These are phyloP conservation scores for Paraescarpia echinospica DNA, from an alignment of 1,140 invertebrate genomes.

Conservation along the genomic window DNA sequence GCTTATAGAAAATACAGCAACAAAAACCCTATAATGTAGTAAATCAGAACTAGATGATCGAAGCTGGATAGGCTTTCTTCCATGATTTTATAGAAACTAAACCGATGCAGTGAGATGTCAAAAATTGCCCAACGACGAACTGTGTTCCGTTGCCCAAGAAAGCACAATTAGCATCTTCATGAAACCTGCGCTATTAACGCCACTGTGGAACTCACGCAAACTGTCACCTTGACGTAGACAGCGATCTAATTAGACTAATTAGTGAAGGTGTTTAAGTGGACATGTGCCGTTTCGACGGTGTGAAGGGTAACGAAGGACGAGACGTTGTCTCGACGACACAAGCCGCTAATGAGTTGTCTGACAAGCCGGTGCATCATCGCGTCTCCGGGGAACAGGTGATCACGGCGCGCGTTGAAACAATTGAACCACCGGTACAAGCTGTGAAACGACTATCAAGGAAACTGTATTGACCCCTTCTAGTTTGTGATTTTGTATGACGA, in stretches of 20 bases:
- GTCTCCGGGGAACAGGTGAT: neutral
- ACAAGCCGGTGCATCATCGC: neutral
- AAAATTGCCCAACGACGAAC: neutral
- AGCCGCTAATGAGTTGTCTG: neutral
- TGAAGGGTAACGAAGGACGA: neutral
- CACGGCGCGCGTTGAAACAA: neutral
- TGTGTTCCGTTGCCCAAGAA: neutral
- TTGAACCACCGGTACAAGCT: neutral
- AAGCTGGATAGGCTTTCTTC: too few relatives aligned
- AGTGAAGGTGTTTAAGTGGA: neutral
- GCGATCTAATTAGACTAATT: neutral
- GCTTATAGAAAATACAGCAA: too few relatives aligned
- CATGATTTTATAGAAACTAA: neutral
- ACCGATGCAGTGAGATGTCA: neutral
- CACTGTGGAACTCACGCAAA: neutral
- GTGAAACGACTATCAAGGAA: neutral
- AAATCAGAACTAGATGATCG: too few relatives aligned
- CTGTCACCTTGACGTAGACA: neutral
- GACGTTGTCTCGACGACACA: neutral
- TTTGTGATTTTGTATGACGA: neutral
- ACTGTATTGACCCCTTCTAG: neutral
- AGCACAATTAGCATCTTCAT: neutral
- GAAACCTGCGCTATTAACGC: neutral
- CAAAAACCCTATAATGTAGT: too few relatives aligned
- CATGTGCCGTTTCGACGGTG: neutral